phyloP scores from a whole-genome alignment of 2,797 vertebrate species.

The Channa striata region DNA sequence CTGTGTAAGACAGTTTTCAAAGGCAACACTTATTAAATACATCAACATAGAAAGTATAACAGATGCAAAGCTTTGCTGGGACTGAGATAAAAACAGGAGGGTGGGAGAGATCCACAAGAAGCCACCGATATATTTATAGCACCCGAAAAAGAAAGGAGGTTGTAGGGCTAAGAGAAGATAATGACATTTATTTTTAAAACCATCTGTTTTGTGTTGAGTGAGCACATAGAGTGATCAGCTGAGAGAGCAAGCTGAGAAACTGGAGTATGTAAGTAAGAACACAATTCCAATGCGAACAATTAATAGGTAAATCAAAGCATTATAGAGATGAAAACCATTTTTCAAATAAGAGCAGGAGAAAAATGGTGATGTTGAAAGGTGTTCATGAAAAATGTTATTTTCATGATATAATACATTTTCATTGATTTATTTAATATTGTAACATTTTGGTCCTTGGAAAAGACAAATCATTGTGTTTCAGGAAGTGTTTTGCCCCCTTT shows the following conservation, averaged over 20 bases:
- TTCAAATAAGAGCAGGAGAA: too few species aligned
- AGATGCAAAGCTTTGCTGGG: conserved; percentile 10
- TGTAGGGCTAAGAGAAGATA: conserved; percentile 45
- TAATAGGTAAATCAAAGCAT: too few species aligned
- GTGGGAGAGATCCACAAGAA: conserved; percentile 43
- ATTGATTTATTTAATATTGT: too few species aligned
- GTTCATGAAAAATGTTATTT: too few species aligned
- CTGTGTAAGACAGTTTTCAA: too few species aligned
- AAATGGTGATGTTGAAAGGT: too few species aligned
- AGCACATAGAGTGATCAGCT: conserved; percentile 50
- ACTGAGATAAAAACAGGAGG: conserved; percentile 2
- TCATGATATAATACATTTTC: too few species aligned
- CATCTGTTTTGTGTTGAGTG: conserved; percentile 82
- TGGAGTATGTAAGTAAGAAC: background rate
- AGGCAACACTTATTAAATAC: background rate
- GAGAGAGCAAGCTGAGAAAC: conserved; percentile 9
- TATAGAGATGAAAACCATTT: too few species aligned
- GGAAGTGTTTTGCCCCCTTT: too few species aligned
- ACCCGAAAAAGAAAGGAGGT: conserved; percentile 28
- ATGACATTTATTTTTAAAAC: conserved; percentile 72
- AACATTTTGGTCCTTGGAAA: too few species aligned
- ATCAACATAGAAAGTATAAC: conserved; percentile 6
- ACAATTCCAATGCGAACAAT: too few species aligned
- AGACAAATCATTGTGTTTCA: too few species aligned
- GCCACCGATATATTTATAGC: conserved; percentile 58